Conservation (phyloP, 2,797 vertebrate genomes). For the Poliocrania exsul region DNA sequence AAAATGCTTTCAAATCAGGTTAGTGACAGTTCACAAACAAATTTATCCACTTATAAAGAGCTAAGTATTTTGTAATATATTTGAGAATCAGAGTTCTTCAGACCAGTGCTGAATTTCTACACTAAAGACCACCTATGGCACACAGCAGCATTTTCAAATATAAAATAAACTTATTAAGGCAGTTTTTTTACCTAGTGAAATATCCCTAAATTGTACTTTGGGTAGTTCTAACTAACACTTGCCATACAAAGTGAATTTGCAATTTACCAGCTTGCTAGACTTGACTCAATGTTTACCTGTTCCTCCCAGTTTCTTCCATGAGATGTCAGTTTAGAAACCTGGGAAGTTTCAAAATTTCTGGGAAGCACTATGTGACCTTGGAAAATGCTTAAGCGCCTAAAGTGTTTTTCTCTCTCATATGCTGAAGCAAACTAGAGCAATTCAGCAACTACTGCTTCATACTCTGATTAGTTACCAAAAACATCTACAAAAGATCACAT, state of each 20-base stretch:
- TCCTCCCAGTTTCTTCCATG: background rate
- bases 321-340: background rate
- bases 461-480: background rate
- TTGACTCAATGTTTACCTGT: background rate
- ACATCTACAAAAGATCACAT: background rate
- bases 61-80: background rate
- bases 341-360: background rate
- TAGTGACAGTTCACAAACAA: background rate
- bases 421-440: background rate
- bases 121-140: background rate
- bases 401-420: background rate
- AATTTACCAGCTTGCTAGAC: background rate
- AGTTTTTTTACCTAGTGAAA: background rate
- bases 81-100: background rate
- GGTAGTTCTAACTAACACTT: background rate
- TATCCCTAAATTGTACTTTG: background rate
- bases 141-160: background rate
- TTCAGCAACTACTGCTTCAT: background rate
- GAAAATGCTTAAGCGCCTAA: background rate
- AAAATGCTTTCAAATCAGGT: background rate
- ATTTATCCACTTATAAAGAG: background rate
- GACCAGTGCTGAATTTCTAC: background rate
- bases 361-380: background rate
- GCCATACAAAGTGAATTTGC: background rate
- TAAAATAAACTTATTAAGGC: background rate